Evolutionary conservation across 2,888 invertebrate species (phyloP).

Genomic region (Hyposoter dolosus): DNA sequence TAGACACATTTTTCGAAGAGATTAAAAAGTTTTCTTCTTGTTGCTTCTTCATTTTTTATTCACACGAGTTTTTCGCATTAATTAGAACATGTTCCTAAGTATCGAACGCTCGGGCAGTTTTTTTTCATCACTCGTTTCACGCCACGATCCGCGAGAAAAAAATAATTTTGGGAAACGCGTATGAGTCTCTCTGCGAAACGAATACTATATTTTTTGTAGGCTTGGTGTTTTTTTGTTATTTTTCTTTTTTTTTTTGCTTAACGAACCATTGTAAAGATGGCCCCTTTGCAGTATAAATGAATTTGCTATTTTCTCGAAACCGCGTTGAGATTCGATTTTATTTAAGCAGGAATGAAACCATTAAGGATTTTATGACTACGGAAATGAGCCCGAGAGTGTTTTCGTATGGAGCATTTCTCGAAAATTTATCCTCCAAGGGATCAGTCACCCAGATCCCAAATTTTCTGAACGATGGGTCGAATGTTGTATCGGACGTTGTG

Average conservation of each 20-base stretch:
- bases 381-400: not conserved
- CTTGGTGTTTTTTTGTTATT: conserved; percentile 15
- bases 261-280: conserved; percentile 63
- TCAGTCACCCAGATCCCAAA: not conserved
- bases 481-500: not conserved
- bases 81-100: conserved; percentile 44
- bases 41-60: not conserved
- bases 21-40: not conserved
- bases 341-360: conserved; percentile 3
- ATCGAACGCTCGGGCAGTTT: conserved; percentile 43
- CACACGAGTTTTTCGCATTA: conserved; percentile 15
- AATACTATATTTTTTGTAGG: conserved; percentile 7
- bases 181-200: conserved; percentile 49
- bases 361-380: not conserved
- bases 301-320: conserved; percentile 33
- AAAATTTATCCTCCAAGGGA: not conserved
- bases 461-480: not conserved
- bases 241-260: conserved; percentile 4
- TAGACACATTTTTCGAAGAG: conserved; percentile 84
- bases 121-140: conserved; percentile 30
- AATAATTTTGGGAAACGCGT: conserved; percentile 57
- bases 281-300: conserved; percentile 47
- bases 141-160: not conserved
- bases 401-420: not conserved
- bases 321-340: conserved; percentile 34